Base-by-base conservation (phyloP, 2,113 vertebrate species). In the Morone saxatilis region DNA sequence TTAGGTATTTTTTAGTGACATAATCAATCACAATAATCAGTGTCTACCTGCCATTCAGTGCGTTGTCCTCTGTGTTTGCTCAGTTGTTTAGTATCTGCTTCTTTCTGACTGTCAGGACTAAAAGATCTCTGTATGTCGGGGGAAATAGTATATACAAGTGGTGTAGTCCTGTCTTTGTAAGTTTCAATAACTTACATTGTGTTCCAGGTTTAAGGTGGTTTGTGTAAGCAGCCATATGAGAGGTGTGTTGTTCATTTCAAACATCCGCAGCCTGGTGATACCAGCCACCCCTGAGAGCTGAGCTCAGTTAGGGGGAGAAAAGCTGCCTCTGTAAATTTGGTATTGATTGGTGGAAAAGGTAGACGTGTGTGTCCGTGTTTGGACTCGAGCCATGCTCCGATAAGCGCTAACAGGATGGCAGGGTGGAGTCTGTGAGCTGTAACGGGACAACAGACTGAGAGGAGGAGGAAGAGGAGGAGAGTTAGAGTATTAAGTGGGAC, bases 321-420 rank as follows among this genome's bases (percentile, higher is more conserved):
- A 87, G 89, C 85, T 83, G 83, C 71, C 86, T 85, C 91, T 80
- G 88, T 90, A 90, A 88, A 90, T 92, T 76, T 40, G 40, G n/a
- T 91, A 91, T 92, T 85, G 90, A 92, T 92, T 75, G 65, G 67
- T 69, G 67, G 75, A 70, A 76, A 82, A 85, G 56, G 70, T 83
- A 80, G 84, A 71, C 20, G 56, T 47, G 67, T 76, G 65, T 77
- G 54, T 74, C 40, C 12, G 13, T 67, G 61, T 87, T 83, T 88
- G 81, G 77, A 85, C 51, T 45, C 40, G 50, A 89, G 84, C 88
- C 87, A 73, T 66, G 87, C 89, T 85, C 86, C 82, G 84, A 90
- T 92, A 79, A 87, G 76, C 80, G 71, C 90, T 92, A 92, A 91
- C 88, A 88, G 80, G 90, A 89, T 92, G 20, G 57, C 74, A 45